Evolutionary conservation across 2,797 vertebrate species (phyloP), one percentile per base, ranked within the genome.

Genomic region (Eulemur coronatus): DNA sequence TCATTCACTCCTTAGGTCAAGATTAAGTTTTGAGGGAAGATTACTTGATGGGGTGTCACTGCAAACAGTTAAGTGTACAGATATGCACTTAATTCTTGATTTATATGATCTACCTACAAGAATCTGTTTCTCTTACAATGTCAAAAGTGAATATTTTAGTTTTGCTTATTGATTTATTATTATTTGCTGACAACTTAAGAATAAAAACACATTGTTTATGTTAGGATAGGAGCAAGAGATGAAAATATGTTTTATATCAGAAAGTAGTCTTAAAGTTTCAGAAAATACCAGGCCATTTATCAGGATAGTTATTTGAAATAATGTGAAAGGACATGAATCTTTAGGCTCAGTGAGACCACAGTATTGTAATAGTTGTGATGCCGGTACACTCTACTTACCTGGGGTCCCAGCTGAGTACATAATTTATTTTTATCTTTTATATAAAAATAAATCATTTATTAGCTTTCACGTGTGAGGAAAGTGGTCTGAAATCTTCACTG

Each of bases 91-190:
- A 61, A 43, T 57, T 94, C n/a, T 24, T 70, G n/a, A 80, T 17
- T 69, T 82, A 59, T 35, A 2, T 78, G 35, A 48, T 82, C 76
- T 48, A n/a, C 33, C 24, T 46, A 17, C 22, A 94, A 72, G 80
- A 94, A 92, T 35, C 18, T 2, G 38, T 75, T 93, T 94, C 26
- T 87, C 92, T 94, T 80, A 35, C 18, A 91, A 0, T 65, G 59
- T 89, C 52, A 67, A 63, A 76, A 76, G 43, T 79, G 38, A 97
- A 80, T 79, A n/a, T 90, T 84, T 95, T 46, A 35, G 22, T 87
- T 88, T 95, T 73, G 50, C n/a, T 82, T 72, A 63, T 15, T 91
- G 65, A 76, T 88, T 50, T 84, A 48, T 73, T 95, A 59, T 67
- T 70, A 2, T 80, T 93, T 55, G 69, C 65, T 95, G 50, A 63